These are phyloP conservation scores for Zapornia atra DNA, from an alignment of 2,113 vertebrate species.

Conservation along the genomic window DNA sequence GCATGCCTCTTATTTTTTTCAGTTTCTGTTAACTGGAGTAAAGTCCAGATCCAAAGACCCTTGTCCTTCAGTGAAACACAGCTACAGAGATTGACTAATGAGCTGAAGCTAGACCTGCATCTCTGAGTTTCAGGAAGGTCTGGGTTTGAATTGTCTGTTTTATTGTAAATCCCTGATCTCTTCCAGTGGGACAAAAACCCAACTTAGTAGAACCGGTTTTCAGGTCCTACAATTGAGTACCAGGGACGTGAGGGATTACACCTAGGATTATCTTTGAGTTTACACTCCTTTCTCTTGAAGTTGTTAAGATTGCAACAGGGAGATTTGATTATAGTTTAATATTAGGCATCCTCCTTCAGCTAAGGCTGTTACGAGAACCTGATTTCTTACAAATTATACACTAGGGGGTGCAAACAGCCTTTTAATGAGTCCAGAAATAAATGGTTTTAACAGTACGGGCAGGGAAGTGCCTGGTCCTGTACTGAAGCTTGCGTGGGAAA, in stretches of 20 bases:
- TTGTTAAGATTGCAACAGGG: neutral
- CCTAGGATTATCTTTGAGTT: neutral
- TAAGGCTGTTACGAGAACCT: neutral
- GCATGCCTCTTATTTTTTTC: neutral
- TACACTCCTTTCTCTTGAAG: neutral
- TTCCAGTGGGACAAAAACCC: neutral
- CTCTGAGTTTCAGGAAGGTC: neutral
- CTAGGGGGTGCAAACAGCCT: slow-evolving; percentile 71
- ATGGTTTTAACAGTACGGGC: neutral
- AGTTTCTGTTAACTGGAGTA: neutral
- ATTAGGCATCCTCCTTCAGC: neutral
- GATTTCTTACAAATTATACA: slow-evolving; percentile 22
- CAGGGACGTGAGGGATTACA: neutral
- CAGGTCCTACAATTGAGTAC: neutral
- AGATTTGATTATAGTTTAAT: slow-evolving; percentile 1
- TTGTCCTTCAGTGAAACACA: neutral
- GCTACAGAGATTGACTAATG: neutral
- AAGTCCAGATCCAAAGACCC: neutral
- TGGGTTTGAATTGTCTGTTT: neutral
- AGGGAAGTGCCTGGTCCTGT: neutral
- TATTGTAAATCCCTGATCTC: neutral
- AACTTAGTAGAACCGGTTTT: neutral
- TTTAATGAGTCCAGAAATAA: neutral
- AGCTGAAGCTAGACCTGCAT: neutral
- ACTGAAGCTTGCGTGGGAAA: neutral